Evolutionary conservation across 2,888 invertebrate species (phyloP).

Genomic region (Molanna angustata): DNA sequence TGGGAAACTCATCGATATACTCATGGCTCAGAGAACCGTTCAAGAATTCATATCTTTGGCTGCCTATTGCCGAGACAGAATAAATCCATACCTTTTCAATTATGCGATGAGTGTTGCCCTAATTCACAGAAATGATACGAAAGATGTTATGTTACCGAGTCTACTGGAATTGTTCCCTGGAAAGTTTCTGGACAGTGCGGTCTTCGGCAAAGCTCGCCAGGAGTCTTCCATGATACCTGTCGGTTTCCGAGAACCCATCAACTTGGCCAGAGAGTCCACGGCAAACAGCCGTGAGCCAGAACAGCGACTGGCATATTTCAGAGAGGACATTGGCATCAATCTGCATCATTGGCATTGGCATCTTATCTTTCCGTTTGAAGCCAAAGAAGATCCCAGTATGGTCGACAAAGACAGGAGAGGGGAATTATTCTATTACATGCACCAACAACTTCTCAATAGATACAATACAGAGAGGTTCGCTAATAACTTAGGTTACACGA

Average conservation of each 20-base stretch:
- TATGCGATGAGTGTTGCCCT: slow-evolving; percentile 60
- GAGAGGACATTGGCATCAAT: slow-evolving; percentile 54
- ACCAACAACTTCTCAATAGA: slow-evolving; percentile 42
- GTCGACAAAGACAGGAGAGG: slow-evolving; percentile 41
- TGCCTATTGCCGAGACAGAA: slow-evolving; percentile 54
- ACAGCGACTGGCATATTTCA: slow-evolving; percentile 45
- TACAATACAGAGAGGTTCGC: slow-evolving; percentile 40
- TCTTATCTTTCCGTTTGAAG: slow-evolving; percentile 42
- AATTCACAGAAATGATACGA: slow-evolving; percentile 54
- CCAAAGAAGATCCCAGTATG: slow-evolving; percentile 32
- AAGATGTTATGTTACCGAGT: slow-evolving; percentile 49
- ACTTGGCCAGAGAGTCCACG: slow-evolving; percentile 39
- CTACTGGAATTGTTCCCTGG: slow-evolving; percentile 54
- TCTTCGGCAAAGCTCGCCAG: slow-evolving; percentile 45
- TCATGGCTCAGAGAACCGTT: slow-evolving; percentile 58
- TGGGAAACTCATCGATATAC: slow-evolving; percentile 63
- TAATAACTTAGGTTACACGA: slow-evolving; percentile 36
- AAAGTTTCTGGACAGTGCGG: slow-evolving; percentile 49
- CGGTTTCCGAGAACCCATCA: slow-evolving; percentile 34
- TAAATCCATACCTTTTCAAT: slow-evolving; percentile 61
- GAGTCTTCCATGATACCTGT: slow-evolving; percentile 40
- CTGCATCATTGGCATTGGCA: slow-evolving; percentile 59
- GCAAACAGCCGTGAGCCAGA: slow-evolving; percentile 41
- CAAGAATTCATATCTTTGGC: slow-evolving; percentile 56
- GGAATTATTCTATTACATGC: slow-evolving; percentile 45